Evolutionary conservation across 2,113 vertebrate species (phyloP).

Genomic region (Scatophagus argus): DNA sequence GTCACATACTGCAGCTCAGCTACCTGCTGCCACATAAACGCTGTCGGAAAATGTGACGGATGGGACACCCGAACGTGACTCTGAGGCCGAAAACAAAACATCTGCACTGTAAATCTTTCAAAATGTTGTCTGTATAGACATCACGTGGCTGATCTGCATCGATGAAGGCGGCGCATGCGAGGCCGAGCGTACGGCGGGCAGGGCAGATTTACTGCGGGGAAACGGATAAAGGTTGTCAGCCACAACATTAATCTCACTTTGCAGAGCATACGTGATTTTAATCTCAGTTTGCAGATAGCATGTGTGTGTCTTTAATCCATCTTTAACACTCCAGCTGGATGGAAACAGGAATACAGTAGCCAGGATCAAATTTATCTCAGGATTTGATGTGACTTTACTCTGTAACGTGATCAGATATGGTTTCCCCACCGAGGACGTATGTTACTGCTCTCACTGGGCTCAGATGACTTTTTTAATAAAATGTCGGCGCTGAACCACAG

Average conservation of each 20-base stretch:
- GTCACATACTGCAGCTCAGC: constrained; percentile 13
- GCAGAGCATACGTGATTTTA: constrained; percentile 32
- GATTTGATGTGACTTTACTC: neutral
- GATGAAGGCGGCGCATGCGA: neutral
- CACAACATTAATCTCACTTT: constrained; percentile 36
- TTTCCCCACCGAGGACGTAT: too few species aligned
- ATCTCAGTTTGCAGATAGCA: constrained; percentile 16
- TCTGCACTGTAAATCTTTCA: constrained; percentile 38
- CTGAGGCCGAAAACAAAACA: constrained; percentile 31
- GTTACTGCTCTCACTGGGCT: neutral
- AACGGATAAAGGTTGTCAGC: constrained; percentile 10
- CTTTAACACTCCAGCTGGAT: neutral
- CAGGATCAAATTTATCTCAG: neutral
- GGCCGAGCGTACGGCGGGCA: neutral
- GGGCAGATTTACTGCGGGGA: constrained; percentile 18
- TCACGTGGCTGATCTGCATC: constrained; percentile 7
- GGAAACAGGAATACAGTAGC: neutral
- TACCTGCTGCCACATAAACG: constrained; percentile 22
- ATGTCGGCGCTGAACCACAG: too few species aligned
- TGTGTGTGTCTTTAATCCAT: constrained; percentile 43
- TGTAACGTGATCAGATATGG: neutral
- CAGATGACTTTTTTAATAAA: constrained; percentile 1
- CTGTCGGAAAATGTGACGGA: constrained; percentile 29
- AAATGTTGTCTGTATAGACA: too few species aligned
- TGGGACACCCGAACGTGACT: constrained; percentile 29